phyloP scores from a whole-genome alignment of 1,140 invertebrate genomes.

The Panagrolaimus sp. region DNA sequence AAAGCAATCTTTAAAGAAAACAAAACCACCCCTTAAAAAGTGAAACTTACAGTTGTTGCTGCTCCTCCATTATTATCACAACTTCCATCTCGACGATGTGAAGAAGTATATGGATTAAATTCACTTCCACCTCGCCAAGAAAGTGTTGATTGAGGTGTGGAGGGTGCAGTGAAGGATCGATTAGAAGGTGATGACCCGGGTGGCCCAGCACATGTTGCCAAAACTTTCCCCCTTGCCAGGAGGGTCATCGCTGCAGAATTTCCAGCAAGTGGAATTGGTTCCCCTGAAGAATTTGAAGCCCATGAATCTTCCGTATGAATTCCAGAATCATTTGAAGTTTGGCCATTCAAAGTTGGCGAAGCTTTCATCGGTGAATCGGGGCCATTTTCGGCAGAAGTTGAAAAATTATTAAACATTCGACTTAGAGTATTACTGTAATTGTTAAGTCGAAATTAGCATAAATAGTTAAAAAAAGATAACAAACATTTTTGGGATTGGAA shows the following conservation, averaged over 20 bases:
- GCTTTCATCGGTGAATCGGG: constrained; percentile 2
- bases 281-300: constrained; percentile 20
- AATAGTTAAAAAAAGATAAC: neutral
- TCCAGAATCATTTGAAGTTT: constrained; percentile 42
- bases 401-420: constrained; percentile 36
- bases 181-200: neutral
- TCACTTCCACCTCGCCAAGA: constrained; percentile 39
- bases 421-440: constrained; percentile 35
- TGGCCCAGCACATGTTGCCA: constrained; percentile 19
- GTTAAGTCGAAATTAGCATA: neutral
- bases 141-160: constrained; percentile 32
- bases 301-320: constrained; percentile 39
- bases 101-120: constrained; percentile 23
- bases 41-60: neutral
- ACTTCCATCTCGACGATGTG: neutral
- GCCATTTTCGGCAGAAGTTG: neutral
- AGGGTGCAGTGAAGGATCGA: constrained; percentile 32
- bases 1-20: too few species aligned
- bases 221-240: constrained; percentile 22
- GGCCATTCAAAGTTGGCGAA: constrained; percentile 20
- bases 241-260: constrained; percentile 18
- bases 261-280: neutral
- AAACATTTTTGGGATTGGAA: constrained; percentile 5
- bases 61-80: neutral
- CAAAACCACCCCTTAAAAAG: neutral